These are phyloP conservation scores for Polypedilum vanderplanki DNA, from an alignment of 1,140 invertebrate species.

Conservation along the genomic window DNA sequence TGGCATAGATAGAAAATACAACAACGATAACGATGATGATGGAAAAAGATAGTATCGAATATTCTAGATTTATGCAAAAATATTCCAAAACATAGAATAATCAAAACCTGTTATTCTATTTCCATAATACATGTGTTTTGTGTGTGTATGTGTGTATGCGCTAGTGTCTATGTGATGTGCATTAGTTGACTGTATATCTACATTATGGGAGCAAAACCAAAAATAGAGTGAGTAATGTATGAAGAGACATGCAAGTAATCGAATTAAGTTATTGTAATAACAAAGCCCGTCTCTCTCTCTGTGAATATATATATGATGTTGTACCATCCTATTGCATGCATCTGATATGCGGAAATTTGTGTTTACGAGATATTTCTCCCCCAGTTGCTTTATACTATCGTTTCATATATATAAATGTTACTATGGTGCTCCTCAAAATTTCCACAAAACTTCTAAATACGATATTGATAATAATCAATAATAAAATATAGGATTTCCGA, in stretches of 20 bases:
- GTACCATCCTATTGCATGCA: neutral
- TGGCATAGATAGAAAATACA: neutral
- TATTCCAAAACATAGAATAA: slow-evolving; percentile 19
- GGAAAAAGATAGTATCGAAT: slow-evolving; percentile 13
- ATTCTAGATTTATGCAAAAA: slow-evolving; percentile 19
- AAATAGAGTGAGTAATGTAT: neutral
- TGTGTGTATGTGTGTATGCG: neutral
- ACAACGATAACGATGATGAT: neutral
- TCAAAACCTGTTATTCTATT: slow-evolving; percentile 19
- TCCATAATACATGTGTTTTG: slow-evolving; percentile 13
- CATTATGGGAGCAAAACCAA: neutral
- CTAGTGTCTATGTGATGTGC: no score
- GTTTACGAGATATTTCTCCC: neutral
- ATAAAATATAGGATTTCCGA: slow-evolving; percentile 19
- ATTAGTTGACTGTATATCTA: no score
- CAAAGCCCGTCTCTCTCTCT: neutral
- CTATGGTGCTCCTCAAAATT: neutral
- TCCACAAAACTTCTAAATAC: neutral
- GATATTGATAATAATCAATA: slow-evolving; percentile 20
- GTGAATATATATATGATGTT: neutral
- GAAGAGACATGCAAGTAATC: slow-evolving; percentile 17
- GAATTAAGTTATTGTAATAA: slow-evolving; percentile 20
- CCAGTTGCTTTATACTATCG: neutral
- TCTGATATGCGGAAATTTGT: slow-evolving; percentile 17
- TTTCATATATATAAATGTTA: no score